Evolutionary conservation across 2,797 vertebrate species (phyloP).

Genomic region (Ciconia nigra): DNA sequence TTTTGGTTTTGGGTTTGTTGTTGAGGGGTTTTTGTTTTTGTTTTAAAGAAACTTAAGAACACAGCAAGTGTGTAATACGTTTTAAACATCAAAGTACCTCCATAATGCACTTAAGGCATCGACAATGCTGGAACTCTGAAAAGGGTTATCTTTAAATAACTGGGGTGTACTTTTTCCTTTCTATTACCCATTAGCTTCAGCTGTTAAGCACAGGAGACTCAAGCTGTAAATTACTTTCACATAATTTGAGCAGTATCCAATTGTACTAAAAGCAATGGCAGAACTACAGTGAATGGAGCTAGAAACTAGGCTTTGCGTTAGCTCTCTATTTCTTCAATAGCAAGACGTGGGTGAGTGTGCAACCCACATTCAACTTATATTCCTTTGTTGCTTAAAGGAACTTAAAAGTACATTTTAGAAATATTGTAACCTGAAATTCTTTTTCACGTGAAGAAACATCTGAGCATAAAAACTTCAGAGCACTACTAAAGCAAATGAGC

Average conservation of each 20-base stretch:
- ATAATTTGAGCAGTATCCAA: not conserved
- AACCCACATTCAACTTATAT: not conserved
- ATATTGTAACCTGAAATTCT: not conserved
- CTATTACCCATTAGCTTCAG: not conserved
- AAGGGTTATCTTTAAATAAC: not conserved
- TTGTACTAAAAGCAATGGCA: not conserved
- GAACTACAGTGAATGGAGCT: not conserved
- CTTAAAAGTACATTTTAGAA: not conserved
- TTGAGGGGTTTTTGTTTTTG: not conserved
- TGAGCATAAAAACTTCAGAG: not conserved
- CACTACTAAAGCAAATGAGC: not conserved
- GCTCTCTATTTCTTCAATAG: not conserved
- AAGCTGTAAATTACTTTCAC: not conserved
- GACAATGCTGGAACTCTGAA: not conserved
- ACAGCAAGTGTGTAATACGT: not conserved
- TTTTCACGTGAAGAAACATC: not conserved
- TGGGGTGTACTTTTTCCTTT: not conserved
- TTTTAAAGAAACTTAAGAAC: not conserved
- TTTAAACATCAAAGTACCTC: not conserved
- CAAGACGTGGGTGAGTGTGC: not conserved
- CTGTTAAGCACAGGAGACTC: not conserved
- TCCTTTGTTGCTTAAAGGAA: not conserved
- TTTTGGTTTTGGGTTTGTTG: no score
- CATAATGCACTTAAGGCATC: not conserved
- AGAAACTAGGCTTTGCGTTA: not conserved